Evolutionary conservation across 92 coral and sea anemone species (phyloP), one percentile per base, ranked within the genome.

Genomic region (Meandrina meandrites): DNA sequence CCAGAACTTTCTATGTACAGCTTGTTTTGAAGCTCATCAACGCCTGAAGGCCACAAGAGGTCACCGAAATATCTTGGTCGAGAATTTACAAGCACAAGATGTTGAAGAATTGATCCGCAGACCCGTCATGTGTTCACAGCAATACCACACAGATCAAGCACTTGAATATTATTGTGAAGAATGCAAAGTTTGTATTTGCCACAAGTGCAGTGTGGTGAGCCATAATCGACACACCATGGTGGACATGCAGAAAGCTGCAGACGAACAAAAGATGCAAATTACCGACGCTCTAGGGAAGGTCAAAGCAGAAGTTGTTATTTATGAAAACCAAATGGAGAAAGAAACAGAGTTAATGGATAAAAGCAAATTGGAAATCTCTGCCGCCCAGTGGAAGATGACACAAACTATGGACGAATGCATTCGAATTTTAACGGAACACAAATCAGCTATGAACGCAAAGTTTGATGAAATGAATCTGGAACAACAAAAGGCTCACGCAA

Each of bases 101-200:
- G 85, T 81, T 27, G 76, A 81, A 81, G 85, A 81, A 71, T 81
- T 81, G 85, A 58, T 81, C 56, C 57, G 53, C 53, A 58, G 85
- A 42, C 85, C 85, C 18, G 85, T 64, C 45, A 81, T 81, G 85
- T 81, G 85, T 81, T n/a, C 74, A 15, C 50, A 66, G 85, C 54
- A 37, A 58, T 68, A 58, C 50, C 85, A 81, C 57, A 37, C 60
- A 18, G 42, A 81, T 45, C 68, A 81, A n/a, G 28, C 85, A 22
- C 74, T 81, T 45, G 85, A 81, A 36, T 81, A 57, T 68, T 81
- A 81, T 40, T 81, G 85, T 9, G 67, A 81, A 81, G 85, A 81
- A 48, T 81, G 85, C 60, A 16, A 66, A n/a, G 76, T 81, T 32
- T 66, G 76, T 34, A 81, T 81, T 45, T 81, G 76, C 85, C 75